Conservation (phyloP, 2,888 invertebrate species). For the Heliconius ismenius region DNA sequence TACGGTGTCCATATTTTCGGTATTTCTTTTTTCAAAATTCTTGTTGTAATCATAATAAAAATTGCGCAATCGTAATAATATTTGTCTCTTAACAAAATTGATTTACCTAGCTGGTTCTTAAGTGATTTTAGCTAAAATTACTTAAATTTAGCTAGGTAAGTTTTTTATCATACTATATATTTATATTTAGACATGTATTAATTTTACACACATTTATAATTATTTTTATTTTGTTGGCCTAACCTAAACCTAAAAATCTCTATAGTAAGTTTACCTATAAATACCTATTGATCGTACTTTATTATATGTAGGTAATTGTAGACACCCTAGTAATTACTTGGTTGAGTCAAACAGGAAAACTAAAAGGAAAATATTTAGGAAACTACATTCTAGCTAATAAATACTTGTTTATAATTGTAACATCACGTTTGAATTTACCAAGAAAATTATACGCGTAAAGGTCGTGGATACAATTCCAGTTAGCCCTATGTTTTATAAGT, state of each 20-base stretch:
- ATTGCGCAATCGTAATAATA: not conserved
- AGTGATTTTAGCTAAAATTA: no score
- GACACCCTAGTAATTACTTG: not conserved
- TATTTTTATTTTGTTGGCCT: no score
- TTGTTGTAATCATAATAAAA: not conserved
- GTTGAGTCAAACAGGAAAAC: not conserved
- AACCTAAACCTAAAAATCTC: no score
- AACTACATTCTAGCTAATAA: not conserved
- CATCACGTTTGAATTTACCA: not conserved
- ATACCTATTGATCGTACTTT: not conserved
- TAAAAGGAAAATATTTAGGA: not conserved
- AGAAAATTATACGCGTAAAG: not conserved
- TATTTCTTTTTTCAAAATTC: no score
- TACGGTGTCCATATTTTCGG: not conserved
- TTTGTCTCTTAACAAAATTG: not conserved
- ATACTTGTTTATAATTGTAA: not conserved
- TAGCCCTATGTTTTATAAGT: not conserved
- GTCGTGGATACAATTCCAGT: not conserved
- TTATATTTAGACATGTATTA: no score
- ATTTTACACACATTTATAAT: no score
- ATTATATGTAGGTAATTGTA: not conserved
- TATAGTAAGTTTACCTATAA: no score
- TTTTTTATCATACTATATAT: no score
- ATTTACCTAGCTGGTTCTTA: no score
- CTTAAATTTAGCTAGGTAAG: no score